Base-by-base conservation (phyloP, 2,113 vertebrate genomes). In the Arizona elegans region DNA sequence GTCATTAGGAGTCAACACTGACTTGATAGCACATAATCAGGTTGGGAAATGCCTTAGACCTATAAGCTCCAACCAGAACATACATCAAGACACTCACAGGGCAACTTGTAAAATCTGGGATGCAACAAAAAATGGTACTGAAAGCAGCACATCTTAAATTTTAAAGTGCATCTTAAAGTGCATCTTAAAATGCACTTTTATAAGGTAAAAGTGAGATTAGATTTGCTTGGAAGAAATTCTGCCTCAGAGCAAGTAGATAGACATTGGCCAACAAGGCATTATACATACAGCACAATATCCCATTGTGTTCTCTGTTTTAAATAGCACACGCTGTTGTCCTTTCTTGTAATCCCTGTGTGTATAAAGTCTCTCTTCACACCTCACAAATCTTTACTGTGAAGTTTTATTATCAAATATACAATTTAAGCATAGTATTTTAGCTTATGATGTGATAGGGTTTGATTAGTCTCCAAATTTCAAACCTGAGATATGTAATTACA, bases 401-500 rank as follows among this genome's bases (percentile, higher is more conserved):
- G 54, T 88, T 88, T 88, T 59, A 75, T 13, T 59, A 52, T 26
- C n/a, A 87, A 92, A 94, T 19, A 54, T 92, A 54, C 5, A 92
- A n/a, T 87, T 47, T 8, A 33, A 33, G 38, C 3, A 11, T 26
- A 1, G 85, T 62, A 12, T 90, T 94, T 93, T 81, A 6, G 26
- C 3, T 12, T 54, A 53, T 33, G 87, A 19, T 86, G 9, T 55
- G 92, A 56, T 33, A 88, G 29, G 89, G 53, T 7, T 24, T 3
- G 52, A 62, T 85, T 58, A 86, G 33, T 56, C 13, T 23, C 85
- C 91, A 38, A 19, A 86, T 62, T 38, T 93, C 8, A 93, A 88
- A 90, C 26, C 59, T 70, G 90, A 0, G 17, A 95, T 70, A 90
- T n/a, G 19, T 91, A 88, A 87, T 43, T 75, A 91, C 93, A 93